Conservation (phyloP, 2,888 invertebrate species). For the Bruchidius siliquastri region DNA sequence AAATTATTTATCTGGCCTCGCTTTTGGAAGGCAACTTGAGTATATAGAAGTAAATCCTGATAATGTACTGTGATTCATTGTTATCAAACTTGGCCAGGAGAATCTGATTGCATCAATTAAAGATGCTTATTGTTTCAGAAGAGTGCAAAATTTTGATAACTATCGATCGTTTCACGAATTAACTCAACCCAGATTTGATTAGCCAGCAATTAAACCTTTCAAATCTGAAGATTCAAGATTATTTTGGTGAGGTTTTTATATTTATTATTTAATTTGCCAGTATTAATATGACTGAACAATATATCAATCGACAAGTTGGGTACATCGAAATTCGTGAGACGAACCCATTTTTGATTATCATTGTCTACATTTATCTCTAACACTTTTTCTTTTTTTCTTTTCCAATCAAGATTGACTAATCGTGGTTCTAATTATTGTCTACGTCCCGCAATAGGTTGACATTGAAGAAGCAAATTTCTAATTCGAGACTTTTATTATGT, state of each 20-base stretch:
- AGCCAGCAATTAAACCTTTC: too few relatives aligned
- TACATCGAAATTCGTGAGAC: background rate
- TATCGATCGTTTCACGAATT: background rate
- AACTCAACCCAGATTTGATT: background rate
- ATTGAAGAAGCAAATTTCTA: constrained; percentile 1
- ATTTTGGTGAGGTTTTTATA: too few relatives aligned
- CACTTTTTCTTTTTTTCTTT: constrained; percentile 4
- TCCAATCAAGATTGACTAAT: constrained; percentile 1
- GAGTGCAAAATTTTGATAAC: background rate
- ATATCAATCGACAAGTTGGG: too few relatives aligned
- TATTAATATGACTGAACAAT: too few relatives aligned
- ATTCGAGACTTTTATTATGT: constrained; percentile 1
- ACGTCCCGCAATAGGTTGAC: constrained; percentile 6
- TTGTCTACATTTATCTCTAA: background rate
- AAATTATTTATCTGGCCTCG: too few relatives aligned
- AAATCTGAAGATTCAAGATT: too few relatives aligned
- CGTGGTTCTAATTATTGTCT: constrained; percentile 2
- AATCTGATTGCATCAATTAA: too few relatives aligned
- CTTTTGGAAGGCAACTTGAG: too few relatives aligned
- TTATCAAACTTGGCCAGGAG: too few relatives aligned
- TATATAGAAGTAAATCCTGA: too few relatives aligned
- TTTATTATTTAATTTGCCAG: too few relatives aligned
- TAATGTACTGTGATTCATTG: too few relatives aligned
- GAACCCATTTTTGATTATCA: background rate
- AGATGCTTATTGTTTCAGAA: background rate